Evolutionary conservation across 2,888 invertebrate species (phyloP), one percentile per base, ranked within the genome.

Genomic region (Chouioia cunea): DNA sequence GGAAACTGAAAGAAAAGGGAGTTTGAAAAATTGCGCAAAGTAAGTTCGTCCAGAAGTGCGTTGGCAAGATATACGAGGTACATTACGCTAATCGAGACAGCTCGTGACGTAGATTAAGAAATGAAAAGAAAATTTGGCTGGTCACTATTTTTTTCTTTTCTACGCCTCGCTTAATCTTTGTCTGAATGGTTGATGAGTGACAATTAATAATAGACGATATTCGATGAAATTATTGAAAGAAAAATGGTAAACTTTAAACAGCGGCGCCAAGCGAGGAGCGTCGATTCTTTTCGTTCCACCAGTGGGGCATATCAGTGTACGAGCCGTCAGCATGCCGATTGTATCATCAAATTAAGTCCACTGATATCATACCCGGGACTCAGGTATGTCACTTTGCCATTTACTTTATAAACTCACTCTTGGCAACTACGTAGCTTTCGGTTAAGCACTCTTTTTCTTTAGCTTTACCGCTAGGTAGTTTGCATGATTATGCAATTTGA

Each of bases 241-340:
- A 4, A 36, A 56, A 22, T 14, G 53, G 20, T 22, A 20, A 53
- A 22, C 53, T 53, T 46, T 72, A 48, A 76, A 75, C 82, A 90
- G 90, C 89, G 71, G 87, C 89, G 0, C 87, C 88, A 46, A 89
- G 88, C 81, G 89, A 90, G 79, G 90, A 91, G 78, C 86, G 89
- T n/a, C 84, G 90, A 76, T 92, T 93, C 85, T 90, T 93, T 80
- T 91, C 92, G 14, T 93, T 93, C 85, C 92, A 93, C 85, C 91
- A 92, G 77, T 90, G 91, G 87, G 93, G 93, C 27, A 90, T 93
- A 77, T 90, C 91, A 1, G 89, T 92, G 53, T 92, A 93, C 85
- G 92, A 93, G 76, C 92, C 93, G 0, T 89, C 89, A 36, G 89
- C 90, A 60, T 93, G 93, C 81, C 88, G 91, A 58, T 87, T 92